Evolutionary conservation across 2,113 vertebrate species (phyloP).

Genomic region (Gobiocypris rarus): DNA sequence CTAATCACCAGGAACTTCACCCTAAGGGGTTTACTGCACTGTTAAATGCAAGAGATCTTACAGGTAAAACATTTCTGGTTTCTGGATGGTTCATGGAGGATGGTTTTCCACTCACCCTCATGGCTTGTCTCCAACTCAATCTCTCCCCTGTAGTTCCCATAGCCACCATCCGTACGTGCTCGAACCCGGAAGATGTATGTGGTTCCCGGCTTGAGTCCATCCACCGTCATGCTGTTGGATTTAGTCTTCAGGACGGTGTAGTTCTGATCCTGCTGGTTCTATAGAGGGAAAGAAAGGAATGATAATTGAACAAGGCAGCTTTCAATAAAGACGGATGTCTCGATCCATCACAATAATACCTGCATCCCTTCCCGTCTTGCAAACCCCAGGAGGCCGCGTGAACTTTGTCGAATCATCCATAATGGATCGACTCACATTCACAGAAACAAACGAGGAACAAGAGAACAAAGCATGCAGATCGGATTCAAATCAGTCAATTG

Average conservation of each 20-base stretch:
- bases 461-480: slow-evolving; percentile 38
- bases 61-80: background rate
- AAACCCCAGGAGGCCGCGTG: slow-evolving; percentile 1
- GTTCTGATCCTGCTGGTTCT: slow-evolving; percentile 92
- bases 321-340: background rate
- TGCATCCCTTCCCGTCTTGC: background rate
- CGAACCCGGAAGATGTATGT: slow-evolving; percentile 95
- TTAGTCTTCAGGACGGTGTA: slow-evolving; percentile 91
- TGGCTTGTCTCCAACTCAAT: slow-evolving; percentile 98
- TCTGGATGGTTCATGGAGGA: background rate
- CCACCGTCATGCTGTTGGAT: slow-evolving; percentile 88
- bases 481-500: slow-evolving; percentile 41
- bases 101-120: slow-evolving; percentile 80
- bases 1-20: background rate
- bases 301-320: background rate
- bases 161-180: slow-evolving; percentile 92
- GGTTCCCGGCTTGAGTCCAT: slow-evolving; percentile 88
- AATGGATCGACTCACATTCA: slow-evolving; percentile 2
- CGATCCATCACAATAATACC: background rate
- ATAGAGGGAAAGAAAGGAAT: slow-evolving; percentile 13
- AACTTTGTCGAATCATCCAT: background rate
- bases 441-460: slow-evolving; percentile 24
- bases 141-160: slow-evolving; percentile 93
- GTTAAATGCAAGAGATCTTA: background rate
- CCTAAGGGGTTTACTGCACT: background rate